Percentiles rank a stretch among this genome's conserved stretches.
These are phyloP conservation scores for Asbolus verrucosus DNA, from an alignment of 1,140 invertebrate species.

Conservation along the genomic window DNA sequence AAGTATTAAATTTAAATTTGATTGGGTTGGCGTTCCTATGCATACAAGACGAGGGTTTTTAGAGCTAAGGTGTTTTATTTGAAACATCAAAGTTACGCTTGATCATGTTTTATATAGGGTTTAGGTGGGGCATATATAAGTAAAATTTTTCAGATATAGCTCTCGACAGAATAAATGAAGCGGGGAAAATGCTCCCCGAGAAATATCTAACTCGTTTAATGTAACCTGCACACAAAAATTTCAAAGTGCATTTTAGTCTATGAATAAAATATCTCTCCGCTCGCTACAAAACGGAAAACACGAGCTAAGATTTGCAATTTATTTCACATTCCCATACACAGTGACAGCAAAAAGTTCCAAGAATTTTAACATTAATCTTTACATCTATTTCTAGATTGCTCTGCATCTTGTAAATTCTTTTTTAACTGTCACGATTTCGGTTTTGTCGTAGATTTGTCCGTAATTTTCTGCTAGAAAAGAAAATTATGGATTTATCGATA, in stretches of 20 bases:
- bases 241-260: constrained; percentile 33
- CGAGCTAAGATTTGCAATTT: constrained; percentile 27
- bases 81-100: constrained; percentile 33
- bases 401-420: too few species aligned
- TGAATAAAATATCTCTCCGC: constrained; percentile 20
- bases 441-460: too few species aligned
- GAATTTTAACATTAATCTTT: too few species aligned
- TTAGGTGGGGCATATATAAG: constrained; percentile 8
- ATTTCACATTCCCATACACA: constrained; percentile 3
- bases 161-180: constrained; percentile 24
- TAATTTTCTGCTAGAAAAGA: too few species aligned
- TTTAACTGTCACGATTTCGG: too few species aligned
- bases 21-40: constrained; percentile 40
- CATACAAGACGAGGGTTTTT: constrained; percentile 40
- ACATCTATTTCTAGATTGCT: too few species aligned
- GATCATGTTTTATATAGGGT: constrained; percentile 40
- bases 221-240: constrained; percentile 17
- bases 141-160: constrained; percentile 19
- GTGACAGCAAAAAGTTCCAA: too few species aligned
- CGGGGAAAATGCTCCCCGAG: constrained; percentile 14
- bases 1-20: constrained; percentile 45
- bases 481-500: too few species aligned
- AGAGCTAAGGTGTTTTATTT: constrained; percentile 39
- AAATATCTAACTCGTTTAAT: constrained; percentile 22
- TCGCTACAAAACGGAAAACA: constrained; percentile 27